A percentile compares a stretch with the other conserved stretches of the same genome.
phyloP scores from a whole-genome alignment of 2,888 invertebrate species.

The Heliconius erato region DNA sequence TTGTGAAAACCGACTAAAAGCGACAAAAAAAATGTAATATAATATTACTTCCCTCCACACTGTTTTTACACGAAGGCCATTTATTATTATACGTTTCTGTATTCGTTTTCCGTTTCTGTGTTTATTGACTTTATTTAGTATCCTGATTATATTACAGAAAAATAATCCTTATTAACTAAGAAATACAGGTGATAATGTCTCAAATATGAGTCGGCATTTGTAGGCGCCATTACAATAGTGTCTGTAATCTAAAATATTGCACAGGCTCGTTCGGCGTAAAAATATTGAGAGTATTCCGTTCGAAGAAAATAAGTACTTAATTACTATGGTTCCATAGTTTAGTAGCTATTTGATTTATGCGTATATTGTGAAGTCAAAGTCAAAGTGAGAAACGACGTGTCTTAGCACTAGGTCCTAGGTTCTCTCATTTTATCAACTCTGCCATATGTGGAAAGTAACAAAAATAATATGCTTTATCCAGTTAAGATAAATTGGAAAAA shows the following conservation, averaged over 20 bases:
- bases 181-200: slow-evolving; percentile 7
- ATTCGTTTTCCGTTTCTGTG: slow-evolving; percentile 12
- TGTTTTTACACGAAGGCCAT: background rate
- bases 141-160: background rate
- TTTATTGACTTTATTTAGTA: slow-evolving; percentile 12
- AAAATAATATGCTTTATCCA: too few relatives aligned
- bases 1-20: background rate
- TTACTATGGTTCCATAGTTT: too few relatives aligned
- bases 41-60: background rate
- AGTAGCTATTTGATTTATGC: background rate
- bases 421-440: too few relatives aligned
- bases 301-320: background rate
- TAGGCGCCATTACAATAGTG: slow-evolving; percentile 31
- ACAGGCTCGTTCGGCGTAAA: background rate
- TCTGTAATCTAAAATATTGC: slow-evolving; percentile 23
- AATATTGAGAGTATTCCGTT: background rate
- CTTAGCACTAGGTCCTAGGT: too few relatives aligned
- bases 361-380: too few relatives aligned
- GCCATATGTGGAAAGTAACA: too few relatives aligned
- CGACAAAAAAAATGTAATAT: background rate
- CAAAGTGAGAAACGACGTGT: too few relatives aligned
- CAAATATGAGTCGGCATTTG: background rate
- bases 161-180: background rate
- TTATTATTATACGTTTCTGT: slow-evolving; percentile 7
- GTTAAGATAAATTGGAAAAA: background rate